These are phyloP conservation scores for Meloidogyne exigua DNA, from an alignment of 1,140 invertebrate genomes.

Conservation along the genomic window DNA sequence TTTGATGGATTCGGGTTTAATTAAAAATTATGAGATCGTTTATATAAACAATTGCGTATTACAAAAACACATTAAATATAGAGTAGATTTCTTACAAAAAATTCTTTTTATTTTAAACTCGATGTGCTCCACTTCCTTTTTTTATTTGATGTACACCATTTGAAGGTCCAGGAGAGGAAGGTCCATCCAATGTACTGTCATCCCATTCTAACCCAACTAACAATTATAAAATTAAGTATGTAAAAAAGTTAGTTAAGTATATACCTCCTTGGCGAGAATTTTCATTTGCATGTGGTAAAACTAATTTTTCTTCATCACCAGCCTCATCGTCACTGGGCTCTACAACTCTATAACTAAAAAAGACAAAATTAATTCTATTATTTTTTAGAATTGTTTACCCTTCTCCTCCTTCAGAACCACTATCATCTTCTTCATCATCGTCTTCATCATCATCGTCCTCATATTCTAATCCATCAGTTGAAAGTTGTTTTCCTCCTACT, in stretches of 20 bases:
- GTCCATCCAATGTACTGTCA: constrained; percentile 38
- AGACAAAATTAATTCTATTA: not conserved
- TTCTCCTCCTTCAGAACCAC: constrained; percentile 44
- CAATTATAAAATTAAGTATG: not conserved
- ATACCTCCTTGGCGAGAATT: constrained; percentile 30
- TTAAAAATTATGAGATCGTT: constrained; percentile 1
- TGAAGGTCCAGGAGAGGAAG: constrained; percentile 2
- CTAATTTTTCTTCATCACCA: constrained; percentile 45
- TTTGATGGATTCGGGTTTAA: not conserved
- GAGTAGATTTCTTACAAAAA: not conserved
- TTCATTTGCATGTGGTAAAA: constrained; percentile 44
- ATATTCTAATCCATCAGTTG: constrained; percentile 41
- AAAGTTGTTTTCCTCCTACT: constrained; percentile 54
- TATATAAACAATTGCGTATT: not conserved
- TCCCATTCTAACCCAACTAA: constrained; percentile 58
- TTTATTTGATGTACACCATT: not conserved
- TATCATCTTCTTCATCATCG: constrained; percentile 55
- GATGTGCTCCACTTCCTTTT: not conserved
- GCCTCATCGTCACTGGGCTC: constrained; percentile 52
- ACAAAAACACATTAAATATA: not conserved
- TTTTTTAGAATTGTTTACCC: constrained; percentile 31
- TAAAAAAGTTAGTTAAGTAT: not conserved
- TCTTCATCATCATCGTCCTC: constrained; percentile 57
- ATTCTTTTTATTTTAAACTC: not conserved
- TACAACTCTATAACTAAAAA: constrained; percentile 13